Conservation (phyloP, 23 tunicate species). For the Clavelina lepadiformis region DNA sequence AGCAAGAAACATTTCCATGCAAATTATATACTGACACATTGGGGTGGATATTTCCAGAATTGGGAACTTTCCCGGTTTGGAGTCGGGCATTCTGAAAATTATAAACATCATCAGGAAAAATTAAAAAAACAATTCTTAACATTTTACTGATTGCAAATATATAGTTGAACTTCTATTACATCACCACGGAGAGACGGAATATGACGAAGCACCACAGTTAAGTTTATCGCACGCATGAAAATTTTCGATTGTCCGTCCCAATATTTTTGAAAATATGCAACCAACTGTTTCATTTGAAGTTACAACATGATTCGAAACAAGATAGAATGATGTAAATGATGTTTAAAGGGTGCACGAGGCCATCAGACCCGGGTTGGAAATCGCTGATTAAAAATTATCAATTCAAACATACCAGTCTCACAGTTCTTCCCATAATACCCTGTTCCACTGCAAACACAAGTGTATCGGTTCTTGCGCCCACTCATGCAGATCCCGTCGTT, state of each 20-base stretch:
- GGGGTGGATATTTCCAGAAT: conserved; percentile 15
- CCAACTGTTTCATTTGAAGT: too few species aligned
- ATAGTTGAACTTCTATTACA: too few species aligned
- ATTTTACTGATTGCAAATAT: too few species aligned
- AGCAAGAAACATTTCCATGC: too few species aligned
- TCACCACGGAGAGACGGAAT: too few species aligned
- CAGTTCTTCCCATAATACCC: conserved; percentile 27
- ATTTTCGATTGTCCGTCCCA: too few species aligned
- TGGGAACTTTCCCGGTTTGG: conserved; percentile 1
- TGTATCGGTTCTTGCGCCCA: not conserved
- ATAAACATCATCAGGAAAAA: too few species aligned
- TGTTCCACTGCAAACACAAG: conserved; percentile 24
- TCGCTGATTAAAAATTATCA: not conserved
- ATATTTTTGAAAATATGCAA: too few species aligned
- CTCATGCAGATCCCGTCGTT: conserved; percentile 11
- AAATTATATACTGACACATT: conserved; percentile 1
- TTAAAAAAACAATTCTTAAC: too few species aligned
- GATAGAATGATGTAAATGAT: not conserved
- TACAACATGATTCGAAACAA: too few species aligned
- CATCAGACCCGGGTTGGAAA: not conserved
- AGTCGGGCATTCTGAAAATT: conserved; percentile 16
- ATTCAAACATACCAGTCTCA: conserved; percentile 10
- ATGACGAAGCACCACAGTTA: too few species aligned
- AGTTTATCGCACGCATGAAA: too few species aligned
- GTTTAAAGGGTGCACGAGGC: not conserved